Percentiles rank a stretch among this genome's conserved stretches.
Conservation (phyloP, 2,113 vertebrate genomes). For the Bufo gargarizans region DNA sequence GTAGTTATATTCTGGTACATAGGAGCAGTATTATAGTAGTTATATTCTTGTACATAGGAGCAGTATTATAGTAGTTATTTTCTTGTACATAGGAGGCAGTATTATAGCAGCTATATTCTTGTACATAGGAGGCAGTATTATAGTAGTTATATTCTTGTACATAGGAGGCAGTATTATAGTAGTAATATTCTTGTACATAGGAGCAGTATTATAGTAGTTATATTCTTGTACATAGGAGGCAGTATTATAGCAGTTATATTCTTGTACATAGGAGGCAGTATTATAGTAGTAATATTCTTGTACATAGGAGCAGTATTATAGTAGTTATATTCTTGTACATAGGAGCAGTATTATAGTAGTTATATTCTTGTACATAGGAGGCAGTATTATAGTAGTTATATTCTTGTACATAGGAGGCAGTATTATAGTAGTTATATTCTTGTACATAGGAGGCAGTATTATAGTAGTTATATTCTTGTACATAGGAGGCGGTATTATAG, state of each 20-base stretch:
- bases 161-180: not conserved
- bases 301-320: too few relatives aligned
- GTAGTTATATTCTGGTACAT: constrained; percentile 2
- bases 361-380: too few relatives aligned
- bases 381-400: not conserved
- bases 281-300: too few relatives aligned
- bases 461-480: constrained; percentile 1
- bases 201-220: constrained; percentile 1
- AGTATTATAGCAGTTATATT: not conserved
- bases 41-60: not conserved
- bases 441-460: not conserved
- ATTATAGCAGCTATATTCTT: constrained; percentile 11
- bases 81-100: not conserved
- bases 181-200: not conserved
- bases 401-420: not conserved
- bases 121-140: constrained; percentile 1
- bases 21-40: constrained; percentile 6
- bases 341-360: too few relatives aligned
- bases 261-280: not conserved
- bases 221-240: not conserved
- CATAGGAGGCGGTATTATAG: not conserved
- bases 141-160: constrained; percentile 11
- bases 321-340: too few relatives aligned
- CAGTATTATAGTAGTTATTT: constrained; percentile 10
- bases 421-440: constrained; percentile 6